Percentiles rank a stretch among this genome's conserved stretches.
Evolutionary conservation across 2,888 invertebrate genomes (phyloP).

Genomic region (Archaeoteleia sp.): DNA sequence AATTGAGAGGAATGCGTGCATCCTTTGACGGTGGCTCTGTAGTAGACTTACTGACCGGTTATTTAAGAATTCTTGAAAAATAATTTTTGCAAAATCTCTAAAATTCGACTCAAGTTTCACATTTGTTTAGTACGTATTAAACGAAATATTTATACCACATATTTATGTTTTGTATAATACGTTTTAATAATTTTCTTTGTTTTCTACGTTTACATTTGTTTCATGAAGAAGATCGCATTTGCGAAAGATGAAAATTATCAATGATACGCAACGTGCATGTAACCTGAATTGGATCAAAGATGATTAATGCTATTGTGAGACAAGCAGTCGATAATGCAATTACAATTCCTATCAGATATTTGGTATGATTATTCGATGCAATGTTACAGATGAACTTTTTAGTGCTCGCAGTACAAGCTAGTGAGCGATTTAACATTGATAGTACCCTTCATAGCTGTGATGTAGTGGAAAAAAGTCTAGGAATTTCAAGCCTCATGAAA

Average conservation of each 20-base stretch:
- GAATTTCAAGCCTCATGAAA: conserved; percentile 19
- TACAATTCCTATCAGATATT: conserved; percentile 27
- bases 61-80: too few relatives aligned
- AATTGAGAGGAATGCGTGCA: conserved; percentile 1
- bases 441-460: neutral
- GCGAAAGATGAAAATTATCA: conserved; percentile 43
- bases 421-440: conserved; percentile 6
- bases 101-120: too few relatives aligned
- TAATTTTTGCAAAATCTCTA: too few relatives aligned
- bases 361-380: conserved; percentile 6
- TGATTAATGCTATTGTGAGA: conserved; percentile 55
- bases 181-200: too few relatives aligned
- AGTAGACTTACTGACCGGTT: too few relatives aligned
- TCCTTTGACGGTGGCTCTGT: conserved; percentile 5
- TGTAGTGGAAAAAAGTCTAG: conserved; percentile 18
- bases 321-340: conserved; percentile 32
- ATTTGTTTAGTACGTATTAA: too few relatives aligned
- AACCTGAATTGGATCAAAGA: conserved; percentile 58
- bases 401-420: neutral
- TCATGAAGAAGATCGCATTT: too few relatives aligned
- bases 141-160: too few relatives aligned
- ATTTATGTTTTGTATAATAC: too few relatives aligned
- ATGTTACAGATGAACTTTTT: conserved; percentile 16
- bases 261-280: conserved; percentile 43
- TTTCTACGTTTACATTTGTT: too few relatives aligned